Evolutionary conservation across 2,797 vertebrate species (phyloP).

Genomic region (Neosilurus hyrtlii): DNA sequence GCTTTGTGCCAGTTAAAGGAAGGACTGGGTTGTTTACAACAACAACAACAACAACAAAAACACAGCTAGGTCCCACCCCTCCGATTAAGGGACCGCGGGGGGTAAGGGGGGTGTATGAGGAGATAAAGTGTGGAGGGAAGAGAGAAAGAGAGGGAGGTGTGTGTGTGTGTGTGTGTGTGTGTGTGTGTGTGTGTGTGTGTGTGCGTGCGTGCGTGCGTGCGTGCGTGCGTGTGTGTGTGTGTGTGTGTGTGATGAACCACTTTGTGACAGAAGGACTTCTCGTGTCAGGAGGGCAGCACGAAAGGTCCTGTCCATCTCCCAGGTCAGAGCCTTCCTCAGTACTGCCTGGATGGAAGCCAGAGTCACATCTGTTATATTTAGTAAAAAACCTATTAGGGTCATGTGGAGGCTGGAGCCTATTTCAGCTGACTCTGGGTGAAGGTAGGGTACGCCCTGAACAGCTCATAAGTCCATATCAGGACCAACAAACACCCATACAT

Average conservation of each 20-base stretch:
- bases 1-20: conserved; percentile 95
- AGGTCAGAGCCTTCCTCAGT: conserved; percentile 34
- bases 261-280: conserved; percentile 37
- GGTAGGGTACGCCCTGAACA: too few species aligned
- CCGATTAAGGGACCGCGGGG: conserved; percentile 92
- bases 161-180: conserved; percentile 56
- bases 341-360: conserved; percentile 35
- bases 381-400: background rate
- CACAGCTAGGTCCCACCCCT: conserved; percentile 94
- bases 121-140: conserved; percentile 41
- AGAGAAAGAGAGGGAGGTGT: background rate
- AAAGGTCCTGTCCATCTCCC: conserved; percentile 24
- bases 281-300: conserved; percentile 50
- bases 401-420: too few species aligned
- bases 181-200: conserved; percentile 55
- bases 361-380: background rate
- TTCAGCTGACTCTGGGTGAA: too few species aligned
- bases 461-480: too few species aligned
- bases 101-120: conserved; percentile 82
- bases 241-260: conserved; percentile 40
- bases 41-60: conserved; percentile 91
- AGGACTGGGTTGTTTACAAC: conserved; percentile 96
- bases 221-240: conserved; percentile 57
- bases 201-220: conserved; percentile 57
- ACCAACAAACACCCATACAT: too few species aligned